These are phyloP conservation scores for Urosaurus nigricauda DNA, from an alignment of 2,797 vertebrate genomes.

Conservation along the genomic window DNA sequence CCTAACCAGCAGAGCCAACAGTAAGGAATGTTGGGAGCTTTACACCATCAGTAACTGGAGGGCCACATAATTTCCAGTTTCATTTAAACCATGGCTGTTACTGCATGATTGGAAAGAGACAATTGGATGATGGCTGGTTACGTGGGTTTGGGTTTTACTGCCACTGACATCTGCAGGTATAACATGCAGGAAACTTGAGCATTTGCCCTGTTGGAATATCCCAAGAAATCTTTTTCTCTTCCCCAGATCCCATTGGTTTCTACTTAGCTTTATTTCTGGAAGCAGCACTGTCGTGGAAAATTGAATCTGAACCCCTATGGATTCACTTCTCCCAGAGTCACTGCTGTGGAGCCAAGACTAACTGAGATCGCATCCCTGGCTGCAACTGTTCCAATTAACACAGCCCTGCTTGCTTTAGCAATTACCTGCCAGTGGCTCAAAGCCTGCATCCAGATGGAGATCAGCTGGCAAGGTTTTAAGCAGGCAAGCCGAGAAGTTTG, in stretches of 20 bases:
- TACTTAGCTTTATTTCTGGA: slow-evolving; percentile 14
- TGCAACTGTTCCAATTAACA: slow-evolving; percentile 61
- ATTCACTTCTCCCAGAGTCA: slow-evolving; percentile 4
- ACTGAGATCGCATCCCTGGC: slow-evolving; percentile 52
- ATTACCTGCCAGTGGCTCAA: slow-evolving; percentile 59
- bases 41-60: too few species aligned
- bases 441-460: slow-evolving; percentile 52
- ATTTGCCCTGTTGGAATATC: background rate
- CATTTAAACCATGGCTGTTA: background rate
- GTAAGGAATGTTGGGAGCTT: too few species aligned
- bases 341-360: slow-evolving; percentile 60
- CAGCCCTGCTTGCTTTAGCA: slow-evolving; percentile 67
- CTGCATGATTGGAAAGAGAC: background rate
- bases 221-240: background rate
- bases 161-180: background rate
- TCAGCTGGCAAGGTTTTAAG: slow-evolving; percentile 57
- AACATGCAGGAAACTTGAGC: background rate
- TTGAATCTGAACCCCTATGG: background rate
- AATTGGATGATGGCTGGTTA: background rate
- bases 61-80: too few species aligned
- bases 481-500: slow-evolving; percentile 21
- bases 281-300: slow-evolving; percentile 17
- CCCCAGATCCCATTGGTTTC: background rate
- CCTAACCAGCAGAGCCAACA: too few species aligned
- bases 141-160: background rate